Percentiles rank a stretch among this genome's conserved stretches.
Conservation (phyloP, 2,113 vertebrate genomes). For the Raphicerus campestris region DNA sequence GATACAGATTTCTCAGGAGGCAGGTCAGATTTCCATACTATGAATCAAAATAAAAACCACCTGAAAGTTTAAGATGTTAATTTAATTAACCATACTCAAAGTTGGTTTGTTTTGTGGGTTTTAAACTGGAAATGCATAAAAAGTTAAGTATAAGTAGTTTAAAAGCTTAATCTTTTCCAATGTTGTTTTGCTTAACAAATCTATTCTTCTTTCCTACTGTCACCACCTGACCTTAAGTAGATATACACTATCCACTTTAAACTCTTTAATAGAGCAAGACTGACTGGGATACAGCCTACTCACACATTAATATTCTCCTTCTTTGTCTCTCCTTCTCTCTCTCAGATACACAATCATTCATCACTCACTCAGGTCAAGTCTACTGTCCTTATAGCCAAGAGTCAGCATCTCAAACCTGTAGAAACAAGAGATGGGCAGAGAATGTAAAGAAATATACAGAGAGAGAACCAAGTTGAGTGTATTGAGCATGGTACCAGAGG, state of each 20-base stretch:
- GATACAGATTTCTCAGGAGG: no score
- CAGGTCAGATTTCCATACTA: background rate
- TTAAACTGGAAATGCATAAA: background rate
- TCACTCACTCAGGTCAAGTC: background rate
- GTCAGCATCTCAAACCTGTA: background rate
- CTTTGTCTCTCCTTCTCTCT: background rate
- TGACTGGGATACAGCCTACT: background rate
- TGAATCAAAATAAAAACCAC: background rate
- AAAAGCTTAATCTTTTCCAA: constrained; percentile 3
- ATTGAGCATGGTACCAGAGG: background rate
- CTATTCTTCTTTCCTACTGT: background rate
- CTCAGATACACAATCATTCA: background rate
- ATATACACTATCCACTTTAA: background rate
- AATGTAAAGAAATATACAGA: background rate
- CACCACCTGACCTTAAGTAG: background rate
- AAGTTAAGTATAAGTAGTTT: background rate
- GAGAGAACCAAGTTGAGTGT: background rate
- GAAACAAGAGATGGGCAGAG: background rate
- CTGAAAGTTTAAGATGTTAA: background rate
- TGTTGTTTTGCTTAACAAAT: background rate
- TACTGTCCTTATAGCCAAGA: background rate
- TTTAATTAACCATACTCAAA: background rate
- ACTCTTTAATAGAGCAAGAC: background rate
- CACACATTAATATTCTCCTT: background rate
- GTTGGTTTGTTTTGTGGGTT: background rate